Conservation (phyloP, 2,888 invertebrate genomes). For the Amorpha juglandis region DNA sequence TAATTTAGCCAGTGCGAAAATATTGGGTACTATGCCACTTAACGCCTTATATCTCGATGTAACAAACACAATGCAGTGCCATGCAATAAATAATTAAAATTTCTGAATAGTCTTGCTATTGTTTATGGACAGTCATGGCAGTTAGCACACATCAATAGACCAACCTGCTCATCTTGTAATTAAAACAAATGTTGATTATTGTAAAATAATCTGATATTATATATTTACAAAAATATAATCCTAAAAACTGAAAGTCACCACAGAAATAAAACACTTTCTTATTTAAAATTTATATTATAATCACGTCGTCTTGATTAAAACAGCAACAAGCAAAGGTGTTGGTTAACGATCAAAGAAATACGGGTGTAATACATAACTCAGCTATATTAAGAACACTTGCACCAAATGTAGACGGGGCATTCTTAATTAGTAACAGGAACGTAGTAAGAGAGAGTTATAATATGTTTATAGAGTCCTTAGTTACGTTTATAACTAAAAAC, state of each 20-base stretch:
- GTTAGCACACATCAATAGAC: too few relatives aligned
- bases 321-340: conserved; percentile 2
- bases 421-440: conserved; percentile 10
- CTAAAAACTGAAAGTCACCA: neutral
- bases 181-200: too few relatives aligned
- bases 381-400: neutral
- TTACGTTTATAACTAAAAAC: neutral
- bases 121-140: too few relatives aligned
- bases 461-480: neutral
- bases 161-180: too few relatives aligned
- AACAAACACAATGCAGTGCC: too few relatives aligned
- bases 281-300: conserved; percentile 18
- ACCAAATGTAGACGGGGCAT: neutral
- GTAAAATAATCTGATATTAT: too few relatives aligned
- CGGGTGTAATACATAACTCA: conserved; percentile 19
- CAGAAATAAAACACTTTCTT: conserved; percentile 25
- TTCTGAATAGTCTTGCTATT: too few relatives aligned
- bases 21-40: too few relatives aligned
- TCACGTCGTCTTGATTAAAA: conserved; percentile 26
- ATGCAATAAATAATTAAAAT: too few relatives aligned
- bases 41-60: too few relatives aligned
- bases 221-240: neutral
- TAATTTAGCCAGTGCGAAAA: too few relatives aligned
- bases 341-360: conserved; percentile 17
- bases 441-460: conserved; percentile 10